Evolutionary conservation across 2,888 invertebrate species (phyloP), one percentile per base, ranked within the genome.

Genomic region (Lapara coniferarum): DNA sequence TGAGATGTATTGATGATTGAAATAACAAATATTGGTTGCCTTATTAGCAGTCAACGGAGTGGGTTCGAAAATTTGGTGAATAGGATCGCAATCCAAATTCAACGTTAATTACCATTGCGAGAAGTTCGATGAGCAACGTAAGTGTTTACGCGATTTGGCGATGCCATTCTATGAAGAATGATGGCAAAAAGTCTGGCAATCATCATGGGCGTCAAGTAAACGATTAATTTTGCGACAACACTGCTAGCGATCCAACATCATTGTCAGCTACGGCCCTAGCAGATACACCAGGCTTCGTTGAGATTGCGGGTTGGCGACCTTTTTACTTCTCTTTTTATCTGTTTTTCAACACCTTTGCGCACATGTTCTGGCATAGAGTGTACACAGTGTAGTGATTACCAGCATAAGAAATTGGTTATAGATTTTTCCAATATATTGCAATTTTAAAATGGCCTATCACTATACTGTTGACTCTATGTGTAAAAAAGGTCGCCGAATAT

Each of bases 61-160:
- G 16, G 49, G 12, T 63, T 63, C 13, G 49, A 63, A 63, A 63
- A 49, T 63, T 19, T 63, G 2, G 63, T 46, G 19, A 49, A 63
- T 63, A 63, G 16, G 13, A 63, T 49, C 49, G 63, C 63, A 19
- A 63, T 63, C 63, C 49, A 63, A 49, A 63, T 63, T 63, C 46
- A 63, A 63, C 63, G 63, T 63, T 63, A 63, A 49, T 19, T 63
- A 63, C 49, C 19, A 46, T 19, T 63, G 46, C 19, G 13, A 46
- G 63, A 63, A 16, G 63, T 13, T 19, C 49, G 12, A 14, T 46
- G 7, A 63, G 63, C 63, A 63, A 25, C 63, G 63, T 63, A 63
- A 63, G 63, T 59, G 44, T 63, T 63, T 13, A 49, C 13, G 49
- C 49, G 63, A 49, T 46, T 46, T 59, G 16, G 59, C 44, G 10